Conservation (phyloP, 2,888 invertebrate species). For the Cremastinae sp. region DNA sequence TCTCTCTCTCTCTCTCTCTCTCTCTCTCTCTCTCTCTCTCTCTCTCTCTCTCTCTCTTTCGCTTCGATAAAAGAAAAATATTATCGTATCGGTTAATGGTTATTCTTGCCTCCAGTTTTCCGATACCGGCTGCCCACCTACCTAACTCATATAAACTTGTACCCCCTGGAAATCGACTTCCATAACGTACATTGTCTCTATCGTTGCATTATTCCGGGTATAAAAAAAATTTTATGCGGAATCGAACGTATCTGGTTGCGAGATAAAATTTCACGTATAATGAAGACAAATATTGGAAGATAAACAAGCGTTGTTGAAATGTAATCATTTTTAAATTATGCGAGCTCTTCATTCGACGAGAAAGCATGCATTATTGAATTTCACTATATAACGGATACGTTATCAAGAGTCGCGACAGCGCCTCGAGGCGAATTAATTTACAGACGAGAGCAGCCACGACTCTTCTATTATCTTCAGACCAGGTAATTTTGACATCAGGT, state of each 20-base stretch:
- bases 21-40: background rate
- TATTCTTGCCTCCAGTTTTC: conserved; percentile 60
- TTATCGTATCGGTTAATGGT: conserved; percentile 62
- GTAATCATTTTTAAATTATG: no score
- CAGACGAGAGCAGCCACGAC: no score
- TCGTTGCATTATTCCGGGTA: background rate
- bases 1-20: background rate
- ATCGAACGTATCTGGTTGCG: no score
- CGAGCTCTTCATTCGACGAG: no score
- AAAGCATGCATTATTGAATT: no score
- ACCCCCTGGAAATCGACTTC: conserved; percentile 26
- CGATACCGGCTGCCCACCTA: conserved; percentile 42
- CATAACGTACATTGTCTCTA: background rate
- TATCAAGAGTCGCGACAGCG: no score
- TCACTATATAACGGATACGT: no score
- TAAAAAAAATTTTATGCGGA: background rate
- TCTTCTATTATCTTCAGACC: no score
- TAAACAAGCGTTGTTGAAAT: no score
- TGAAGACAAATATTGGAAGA: background rate
- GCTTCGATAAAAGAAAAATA: conserved; percentile 60
- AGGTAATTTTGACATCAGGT: no score
- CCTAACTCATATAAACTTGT: conserved; percentile 8
- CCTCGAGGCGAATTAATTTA: no score
- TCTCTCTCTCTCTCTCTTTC: background rate
- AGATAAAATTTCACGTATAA: no score